Base-by-base conservation (phyloP, 2,113 vertebrate genomes). In the Callithrix jacchus region DNA sequence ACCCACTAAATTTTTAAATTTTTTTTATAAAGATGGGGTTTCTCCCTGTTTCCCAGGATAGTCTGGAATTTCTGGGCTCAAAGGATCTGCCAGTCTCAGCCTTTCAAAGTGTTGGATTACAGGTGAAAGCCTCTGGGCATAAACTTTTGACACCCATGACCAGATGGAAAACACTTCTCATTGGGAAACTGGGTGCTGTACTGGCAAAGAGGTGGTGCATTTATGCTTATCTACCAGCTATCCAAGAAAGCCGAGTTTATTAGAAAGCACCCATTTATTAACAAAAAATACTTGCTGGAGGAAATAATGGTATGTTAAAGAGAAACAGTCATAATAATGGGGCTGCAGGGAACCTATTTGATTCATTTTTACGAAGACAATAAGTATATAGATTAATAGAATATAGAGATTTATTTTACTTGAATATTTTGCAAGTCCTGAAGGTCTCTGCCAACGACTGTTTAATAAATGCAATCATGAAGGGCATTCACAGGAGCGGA, bases 391-490 rank as follows among this genome's bases (percentile, higher is more conserved):
- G 52, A 93, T 79, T 45, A 79, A 91, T 40, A 86, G 54, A 11
- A 87, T 47, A 87, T 94, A 81, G 95, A 80, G 47, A 21, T 68
- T 89, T 66, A 70, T 91, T 95, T 96, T 91, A 89, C n/a, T 77
- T 49, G 61, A 86, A 54, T 74, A 79, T 91, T 82, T 80, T 87
- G 40, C 4, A 66, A 76, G 66, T 56, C 14, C 25, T 80, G 82
- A 86, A 47, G 8, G 71, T 77, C 35, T 93, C 27, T 32, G 11
- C 40, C 84, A 76, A 52, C 14, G 58, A 85, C 11, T 82, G 4
- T 71, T 94, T 85, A 94, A 95, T 85, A 95, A 73, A 95, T 5
- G 66, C 14, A 73, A 40, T 61, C 14, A 32, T 30, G 45, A 86
- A 74, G 85, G 42, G 58, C 79, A 74, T 88, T 91, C 49, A 14